Conservation (phyloP, 2,888 invertebrate genomes). For the Cantharis flavilabris region DNA sequence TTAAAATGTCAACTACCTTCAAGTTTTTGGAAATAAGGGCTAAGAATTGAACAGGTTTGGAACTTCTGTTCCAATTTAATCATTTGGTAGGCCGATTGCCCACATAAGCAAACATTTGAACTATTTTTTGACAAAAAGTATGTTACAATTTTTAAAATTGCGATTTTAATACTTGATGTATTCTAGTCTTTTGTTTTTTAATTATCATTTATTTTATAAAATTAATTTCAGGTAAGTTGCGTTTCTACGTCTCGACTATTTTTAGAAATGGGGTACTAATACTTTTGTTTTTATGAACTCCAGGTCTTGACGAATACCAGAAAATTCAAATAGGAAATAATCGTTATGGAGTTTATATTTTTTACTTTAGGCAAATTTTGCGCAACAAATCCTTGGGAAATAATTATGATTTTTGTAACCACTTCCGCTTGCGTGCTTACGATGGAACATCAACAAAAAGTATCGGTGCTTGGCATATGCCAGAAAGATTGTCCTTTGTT, state of each 20-base stretch:
- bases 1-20: no score
- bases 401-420: conserved; percentile 85
- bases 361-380: conserved; percentile 87
- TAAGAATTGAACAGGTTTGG: no score
- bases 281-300: neutral
- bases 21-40: no score
- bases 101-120: neutral
- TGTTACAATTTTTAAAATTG: neutral
- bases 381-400: conserved; percentile 93
- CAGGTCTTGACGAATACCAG: neutral
- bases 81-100: neutral
- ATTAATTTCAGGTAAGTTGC: neutral
- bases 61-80: no score
- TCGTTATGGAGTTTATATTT: conserved; percentile 67
- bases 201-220: neutral
- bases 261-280: no score
- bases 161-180: neutral
- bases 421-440: conserved; percentile 81
- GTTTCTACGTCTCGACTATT: neutral
- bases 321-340: neutral
- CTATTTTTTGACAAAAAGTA: neutral
- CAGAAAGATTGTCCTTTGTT: conserved; percentile 66
- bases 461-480: conserved; percentile 47
- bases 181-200: neutral
- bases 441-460: conserved; percentile 61